Evolutionary conservation across 2,797 vertebrate species (phyloP), one percentile per base, ranked within the genome.

Genomic region (Sus cebifrons): DNA sequence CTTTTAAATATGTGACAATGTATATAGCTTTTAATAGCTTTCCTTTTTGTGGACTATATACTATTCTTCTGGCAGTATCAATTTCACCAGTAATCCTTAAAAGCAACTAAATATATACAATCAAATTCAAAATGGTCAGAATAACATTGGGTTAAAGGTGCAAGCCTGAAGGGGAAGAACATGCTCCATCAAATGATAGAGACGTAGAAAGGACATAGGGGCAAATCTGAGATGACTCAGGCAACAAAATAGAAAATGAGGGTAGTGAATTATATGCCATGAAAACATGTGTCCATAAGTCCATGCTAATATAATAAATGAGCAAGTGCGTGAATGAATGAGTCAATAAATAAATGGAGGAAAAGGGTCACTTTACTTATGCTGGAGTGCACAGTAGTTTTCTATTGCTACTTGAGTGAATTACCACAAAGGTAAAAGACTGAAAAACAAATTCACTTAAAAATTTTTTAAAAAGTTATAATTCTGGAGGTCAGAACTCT

Each of bases 1-100:
- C 32, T 92, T 92, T 86, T 91, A 75, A 94, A 86, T 5, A 65
- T 15, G 6, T 40, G n/a, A 92, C 3, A 88, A 88, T 92, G 87
- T 17, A 62, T 40, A 44, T 40, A 49, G 4, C 3, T 62, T 84
- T 90, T 64, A 70, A 36, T 65, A 64, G 32, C 54, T 92, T 84
- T 78, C 16, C 15, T 70, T 73, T 18, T 67, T 75, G 6, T 56
- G 17, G 6, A 75, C 16, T 20, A 83, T 18, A 40, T 18, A 40
- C 15, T 79, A 44, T 29, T 78, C 91, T 67, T 96, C 73, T 23
- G 40, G 27, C 36, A 91, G 5, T 52, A 65, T 83, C 21, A 89
- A 32, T 36, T 64, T 93, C 32, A 68, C 23, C 17, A 68, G 14
- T 89, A 81, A 78, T 78, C 58, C 54, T 87, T 1, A 52, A 25